Evolutionary conservation across 1,140 invertebrate genomes (phyloP), one percentile per base, ranked within the genome.

Genomic region (Cryptotermes secundus): DNA sequence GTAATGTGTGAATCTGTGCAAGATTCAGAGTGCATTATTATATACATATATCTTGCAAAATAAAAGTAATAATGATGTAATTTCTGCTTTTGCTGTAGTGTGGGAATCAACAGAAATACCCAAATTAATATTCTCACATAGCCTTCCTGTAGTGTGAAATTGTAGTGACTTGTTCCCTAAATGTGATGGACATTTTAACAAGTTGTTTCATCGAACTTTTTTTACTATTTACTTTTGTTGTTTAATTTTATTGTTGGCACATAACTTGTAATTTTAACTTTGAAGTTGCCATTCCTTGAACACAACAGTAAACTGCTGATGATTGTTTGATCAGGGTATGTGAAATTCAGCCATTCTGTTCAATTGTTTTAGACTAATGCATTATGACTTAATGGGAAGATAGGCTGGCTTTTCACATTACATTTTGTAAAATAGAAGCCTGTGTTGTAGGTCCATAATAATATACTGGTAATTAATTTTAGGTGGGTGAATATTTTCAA

Each of bases 191-290:
- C 59, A 72, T 31, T 72, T 31, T 72, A 72, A 72, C 59, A 72
- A 72, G 1, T 72, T 72, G 26, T 31, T 26, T 86, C 85, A 83
- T 85, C 85, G 86, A 24, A 85, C 86, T 86, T 26, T 83, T 34
- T 36, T 79, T 34, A 72, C n/a, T 79, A 31, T 72, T 65, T 72
- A 72, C 31, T 31, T 72, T 72, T 72, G n/a, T 72, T 9, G 14
- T 65, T 3, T n/a, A 72, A n/a, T 72, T 72, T 72, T 72, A 72
- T 31, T 16, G 26, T 9, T 72, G 9, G 59, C 53, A 59, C 22
- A 19, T 59, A 59, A 59, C 3, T 7, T 59, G 16, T 26, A 59
- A 59, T 59, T 22, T 59, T 59, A 59, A 59, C 53, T 59, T 59
- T n/a, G 16, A 9, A 59, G 2, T 72, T 72, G n/a, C 31, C 14